Evolutionary conservation across 1,140 invertebrate genomes (phyloP).

Genomic region (Aphis craccivora): DNA sequence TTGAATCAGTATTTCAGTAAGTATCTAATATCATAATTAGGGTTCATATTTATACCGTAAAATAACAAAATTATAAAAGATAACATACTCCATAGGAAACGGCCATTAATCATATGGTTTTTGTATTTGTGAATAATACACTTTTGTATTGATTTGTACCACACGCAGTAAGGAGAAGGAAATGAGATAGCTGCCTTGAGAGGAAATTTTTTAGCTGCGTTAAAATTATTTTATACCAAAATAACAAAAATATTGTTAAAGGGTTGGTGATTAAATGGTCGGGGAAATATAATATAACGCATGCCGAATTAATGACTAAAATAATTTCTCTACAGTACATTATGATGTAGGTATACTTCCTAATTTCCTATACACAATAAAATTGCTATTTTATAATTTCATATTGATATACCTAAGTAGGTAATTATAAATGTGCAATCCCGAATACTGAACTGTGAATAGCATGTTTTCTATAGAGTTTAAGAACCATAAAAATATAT

Average conservation of each 20-base stretch:
- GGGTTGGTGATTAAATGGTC: neutral
- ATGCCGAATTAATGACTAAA: neutral
- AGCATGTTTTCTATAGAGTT: neutral
- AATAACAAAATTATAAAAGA: neutral
- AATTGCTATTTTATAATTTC: neutral
- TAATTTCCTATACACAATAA: too few relatives aligned
- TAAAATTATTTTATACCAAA: neutral
- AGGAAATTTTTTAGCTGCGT: too few relatives aligned
- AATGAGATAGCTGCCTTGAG: too few relatives aligned
- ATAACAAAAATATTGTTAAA: neutral
- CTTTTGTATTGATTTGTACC: neutral
- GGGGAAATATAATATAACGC: neutral
- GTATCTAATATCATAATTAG: neutral
- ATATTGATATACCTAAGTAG: neutral
- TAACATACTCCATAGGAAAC: neutral
- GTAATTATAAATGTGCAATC: neutral
- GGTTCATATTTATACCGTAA: neutral
- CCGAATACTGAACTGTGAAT: neutral
- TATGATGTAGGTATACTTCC: neutral
- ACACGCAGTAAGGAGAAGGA: neutral
- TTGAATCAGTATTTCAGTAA: neutral
- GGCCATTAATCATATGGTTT: neutral
- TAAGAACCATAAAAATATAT: neutral
- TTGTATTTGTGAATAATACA: neutral
- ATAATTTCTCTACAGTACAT: neutral